Percentiles rank a stretch among this genome's conserved stretches.
These are phyloP conservation scores for Anolis carolinensis DNA, from an alignment of 2,113 vertebrate genomes.

Conservation along the genomic window DNA sequence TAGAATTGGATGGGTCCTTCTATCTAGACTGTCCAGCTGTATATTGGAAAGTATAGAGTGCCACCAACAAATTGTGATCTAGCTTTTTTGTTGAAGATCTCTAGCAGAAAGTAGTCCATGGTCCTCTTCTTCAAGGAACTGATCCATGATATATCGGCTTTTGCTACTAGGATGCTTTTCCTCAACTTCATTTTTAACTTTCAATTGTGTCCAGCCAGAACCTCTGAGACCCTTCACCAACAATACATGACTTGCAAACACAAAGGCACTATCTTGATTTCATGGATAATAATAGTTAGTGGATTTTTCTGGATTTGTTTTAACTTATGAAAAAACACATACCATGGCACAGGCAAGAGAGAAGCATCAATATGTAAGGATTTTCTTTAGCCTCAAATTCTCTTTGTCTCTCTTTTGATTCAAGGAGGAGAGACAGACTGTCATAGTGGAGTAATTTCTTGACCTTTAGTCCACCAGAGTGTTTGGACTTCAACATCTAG, in stretches of 20 bases:
- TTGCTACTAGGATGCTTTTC: neutral
- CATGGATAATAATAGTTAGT: neutral
- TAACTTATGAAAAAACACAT: neutral
- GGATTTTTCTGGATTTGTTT: neutral
- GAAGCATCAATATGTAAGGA: no score
- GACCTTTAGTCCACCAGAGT: no score
- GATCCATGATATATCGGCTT: neutral
- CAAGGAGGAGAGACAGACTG: neutral
- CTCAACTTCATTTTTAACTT: neutral
- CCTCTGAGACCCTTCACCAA: neutral
- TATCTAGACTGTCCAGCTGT: neutral
- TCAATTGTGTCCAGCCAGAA: neutral
- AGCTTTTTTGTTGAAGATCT: neutral
- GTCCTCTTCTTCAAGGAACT: neutral
- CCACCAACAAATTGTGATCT: neutral
- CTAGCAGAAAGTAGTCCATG: neutral
- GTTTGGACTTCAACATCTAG: no score
- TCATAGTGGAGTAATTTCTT: no score
- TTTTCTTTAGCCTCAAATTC: neutral
- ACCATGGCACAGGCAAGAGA: neutral
- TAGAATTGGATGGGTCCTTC: neutral
- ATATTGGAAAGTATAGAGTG: neutral
- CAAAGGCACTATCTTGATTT: neutral
- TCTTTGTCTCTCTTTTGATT: neutral
- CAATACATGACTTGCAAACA: neutral